Base-by-base conservation (phyloP, 2,797 vertebrate genomes). In the Alauda arvensis region DNA sequence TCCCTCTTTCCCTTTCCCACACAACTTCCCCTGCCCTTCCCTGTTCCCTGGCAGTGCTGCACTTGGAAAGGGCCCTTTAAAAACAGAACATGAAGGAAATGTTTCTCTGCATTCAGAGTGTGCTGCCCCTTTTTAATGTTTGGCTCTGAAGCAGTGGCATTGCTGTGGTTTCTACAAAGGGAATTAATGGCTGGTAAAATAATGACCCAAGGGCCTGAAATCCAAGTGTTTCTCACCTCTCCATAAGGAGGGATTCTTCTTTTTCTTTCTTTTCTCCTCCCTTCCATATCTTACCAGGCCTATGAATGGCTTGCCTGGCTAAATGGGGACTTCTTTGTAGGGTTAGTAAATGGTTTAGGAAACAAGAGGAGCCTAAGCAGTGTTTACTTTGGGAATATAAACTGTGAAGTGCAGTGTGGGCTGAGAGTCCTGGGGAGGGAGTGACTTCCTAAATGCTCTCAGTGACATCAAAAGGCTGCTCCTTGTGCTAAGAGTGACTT, bases 271-370 rank as follows among this genome's bases (percentile, higher is more conserved):
- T 61, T 68, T 57, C 28, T 65, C 5, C 4, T 83, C 42, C 24
- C 18, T 51, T 48, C 24, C 9, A 2, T 18, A 9, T 19, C 16
- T 49, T 55, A 16, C 17, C 18, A 62, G 33, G 29, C 11, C 46
- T 60, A 6, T 15, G 31, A 49, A 14, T 6, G 8, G 9, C 24
- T 49, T 34, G 29, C 14, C 37, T 59, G 31, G 53, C 71, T 77
- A 49, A 87, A 83, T 17, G 19, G 3, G 72, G 49, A 18, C n/a
- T 59, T 57, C 46, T 55, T 42, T 33, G 48, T 65, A 10, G 62
- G 31, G 45, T 66, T 90, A 90, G 78, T 33, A 80, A 93, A 77
- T 77, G 52, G 42, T 20, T 72, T 72, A 55, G 74, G 77, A 90
- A 88, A 83, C 37, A 39, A 77, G 42, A 85, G 52, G 56, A 78